A percentile compares a stretch with the other conserved stretches of the same genome.
phyloP scores from a whole-genome alignment of 2,113 vertebrate species.

The Centropus unirufus region DNA sequence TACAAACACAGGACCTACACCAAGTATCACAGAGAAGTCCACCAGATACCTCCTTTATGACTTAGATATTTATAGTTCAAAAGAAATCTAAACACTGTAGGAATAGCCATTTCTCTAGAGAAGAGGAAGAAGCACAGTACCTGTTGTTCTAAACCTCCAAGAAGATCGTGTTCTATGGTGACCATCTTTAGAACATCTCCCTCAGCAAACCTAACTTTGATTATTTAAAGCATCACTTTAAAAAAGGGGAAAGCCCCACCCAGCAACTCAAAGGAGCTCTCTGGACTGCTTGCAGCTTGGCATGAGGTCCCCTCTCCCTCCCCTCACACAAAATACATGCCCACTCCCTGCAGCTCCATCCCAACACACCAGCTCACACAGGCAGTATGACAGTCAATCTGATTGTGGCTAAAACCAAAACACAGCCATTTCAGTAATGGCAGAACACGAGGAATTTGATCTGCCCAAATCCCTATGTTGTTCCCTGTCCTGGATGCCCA shows the following conservation, averaged over 20 bases:
- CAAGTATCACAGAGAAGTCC: background rate
- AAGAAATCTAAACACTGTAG: background rate
- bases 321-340: background rate
- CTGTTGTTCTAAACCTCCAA: background rate
- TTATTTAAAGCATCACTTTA: background rate
- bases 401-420: background rate
- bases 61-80: background rate
- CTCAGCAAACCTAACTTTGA: background rate
- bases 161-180: background rate
- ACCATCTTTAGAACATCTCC: background rate
- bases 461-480: background rate
- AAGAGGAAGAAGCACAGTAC: background rate
- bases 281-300: background rate
- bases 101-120: background rate
- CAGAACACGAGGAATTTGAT: background rate
- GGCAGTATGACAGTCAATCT: background rate
- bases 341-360: background rate
- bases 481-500: background rate
- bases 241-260: background rate
- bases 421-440: background rate
- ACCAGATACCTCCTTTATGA: background rate
- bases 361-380: background rate
- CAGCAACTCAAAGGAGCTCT: background rate
- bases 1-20: background rate
- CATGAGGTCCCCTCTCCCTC: background rate